Evolutionary conservation across 1,140 invertebrate genomes (phyloP).

Genomic region (Euborellia annulipes): DNA sequence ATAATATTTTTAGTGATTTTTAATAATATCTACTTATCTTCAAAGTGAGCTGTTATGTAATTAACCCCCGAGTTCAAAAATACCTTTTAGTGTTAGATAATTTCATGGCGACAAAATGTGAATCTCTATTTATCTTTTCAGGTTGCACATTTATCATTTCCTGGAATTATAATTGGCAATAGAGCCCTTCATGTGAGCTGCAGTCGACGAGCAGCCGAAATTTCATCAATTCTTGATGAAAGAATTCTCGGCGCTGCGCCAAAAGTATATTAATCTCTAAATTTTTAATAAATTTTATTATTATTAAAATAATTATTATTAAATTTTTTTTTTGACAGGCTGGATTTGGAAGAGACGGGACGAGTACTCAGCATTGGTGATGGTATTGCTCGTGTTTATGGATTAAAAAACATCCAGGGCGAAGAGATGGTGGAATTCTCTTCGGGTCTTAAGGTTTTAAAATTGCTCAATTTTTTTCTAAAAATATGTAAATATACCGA

Average conservation of each 20-base stretch:
- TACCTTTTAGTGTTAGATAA: neutral
- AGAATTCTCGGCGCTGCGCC: slow-evolving; percentile 83
- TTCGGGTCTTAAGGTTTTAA: slow-evolving; percentile 83
- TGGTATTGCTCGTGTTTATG: slow-evolving; percentile 99
- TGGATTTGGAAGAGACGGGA: slow-evolving; percentile 96
- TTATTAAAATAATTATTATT: slow-evolving; percentile 9
- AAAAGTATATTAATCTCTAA: slow-evolving; percentile 37
- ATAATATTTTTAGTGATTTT: no score
- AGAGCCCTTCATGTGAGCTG: slow-evolving; percentile 64
- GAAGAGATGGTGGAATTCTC: slow-evolving; percentile 99
- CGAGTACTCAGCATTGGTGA: slow-evolving; percentile 99
- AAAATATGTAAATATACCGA: neutral
- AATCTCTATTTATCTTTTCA: slow-evolving; percentile 17
- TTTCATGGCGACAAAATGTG: neutral
- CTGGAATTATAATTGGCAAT: slow-evolving; percentile 45
- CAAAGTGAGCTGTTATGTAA: neutral
- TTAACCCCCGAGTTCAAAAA: neutral
- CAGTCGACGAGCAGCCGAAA: slow-evolving; percentile 65
- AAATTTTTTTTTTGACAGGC: slow-evolving; percentile 31
- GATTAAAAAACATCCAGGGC: slow-evolving; percentile 99
- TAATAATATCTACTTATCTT: neutral
- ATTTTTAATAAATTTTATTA: slow-evolving; percentile 7
- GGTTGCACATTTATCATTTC: slow-evolving; percentile 46
- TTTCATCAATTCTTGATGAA: slow-evolving; percentile 92
- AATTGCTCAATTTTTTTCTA: neutral